Percentiles rank a stretch among this genome's conserved stretches.
Conservation (phyloP, 2,113 vertebrate species). For the Amphilophus citrinellus region DNA sequence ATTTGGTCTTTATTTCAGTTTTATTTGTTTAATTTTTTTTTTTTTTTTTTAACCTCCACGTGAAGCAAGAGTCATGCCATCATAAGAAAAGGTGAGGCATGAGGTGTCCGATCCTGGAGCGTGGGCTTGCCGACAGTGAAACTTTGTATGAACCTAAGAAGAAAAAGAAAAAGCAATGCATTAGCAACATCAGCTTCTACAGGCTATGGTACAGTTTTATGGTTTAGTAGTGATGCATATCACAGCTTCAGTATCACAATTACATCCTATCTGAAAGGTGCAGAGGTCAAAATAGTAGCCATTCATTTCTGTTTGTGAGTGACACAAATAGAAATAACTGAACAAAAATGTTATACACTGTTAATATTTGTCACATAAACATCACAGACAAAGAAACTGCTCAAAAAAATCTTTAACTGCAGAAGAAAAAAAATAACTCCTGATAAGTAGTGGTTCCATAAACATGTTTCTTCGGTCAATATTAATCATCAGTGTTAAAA, state of each 20-base stretch:
- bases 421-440: not conserved
- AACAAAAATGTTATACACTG: slow-evolving; percentile 7
- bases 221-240: not conserved
- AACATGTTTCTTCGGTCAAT: not conserved
- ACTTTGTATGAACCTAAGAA: slow-evolving; percentile 94
- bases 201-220: not conserved
- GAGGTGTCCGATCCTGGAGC: slow-evolving; percentile 89
- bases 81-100: slow-evolving; percentile 92
- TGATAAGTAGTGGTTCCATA: slow-evolving; percentile 7
- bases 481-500: slow-evolving; percentile 8
- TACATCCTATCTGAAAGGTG: not conserved
- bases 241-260: not conserved
- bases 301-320: not conserved
- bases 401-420: not conserved
- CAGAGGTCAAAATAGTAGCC: not conserved
- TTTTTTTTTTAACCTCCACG: slow-evolving; percentile 88
- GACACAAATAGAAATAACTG: slow-evolving; percentile 18
- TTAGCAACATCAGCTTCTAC: not conserved
- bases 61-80: slow-evolving; percentile 90
- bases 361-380: slow-evolving; percentile 5
- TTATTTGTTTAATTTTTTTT: not conserved
- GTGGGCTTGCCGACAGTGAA: slow-evolving; percentile 95
- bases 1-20: not conserved
- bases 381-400: not conserved
- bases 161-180: not conserved